Base-by-base conservation (phyloP, 2,888 invertebrate genomes). In the Netelia melanura region DNA sequence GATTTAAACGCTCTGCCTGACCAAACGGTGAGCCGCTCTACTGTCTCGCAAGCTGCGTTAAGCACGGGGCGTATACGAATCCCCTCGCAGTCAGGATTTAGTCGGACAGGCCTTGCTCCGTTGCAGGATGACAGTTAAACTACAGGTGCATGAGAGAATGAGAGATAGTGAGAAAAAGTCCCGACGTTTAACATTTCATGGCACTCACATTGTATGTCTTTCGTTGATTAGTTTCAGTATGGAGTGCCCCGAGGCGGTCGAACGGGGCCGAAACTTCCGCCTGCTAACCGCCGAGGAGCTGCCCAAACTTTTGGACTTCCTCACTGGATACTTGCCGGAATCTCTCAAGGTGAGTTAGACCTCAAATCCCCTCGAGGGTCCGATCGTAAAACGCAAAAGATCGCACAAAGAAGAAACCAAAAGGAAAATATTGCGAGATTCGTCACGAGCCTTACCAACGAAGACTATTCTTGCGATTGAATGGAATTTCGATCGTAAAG, bases 251-350 rank as follows among this genome's bases (percentile, higher is more conserved):
- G 90, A 91, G 88, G 92, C 90, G 89, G 89, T 92, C 88, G 91
- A 93, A 90, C 91, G 90, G 87, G 93, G 93, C 87, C 90, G 96
- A 95, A 96, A 97, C 96, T 98, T 98, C 95, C 97, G 97, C 96
- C 96, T 97, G 96, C 96, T 97, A 94, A 95, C 96, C 95, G 96
- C 97, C 95, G 96, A 97, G 94, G 97, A 98, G 95, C 96, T 97
- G 95, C 96, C 97, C 93, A 96, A 96, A 94, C 96, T 98, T 94
- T 95, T 97, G 94, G 96, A 97, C 94, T 95, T 96, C 94, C 96
- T 98, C 94, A 96, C 96, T 93, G 96, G 96, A 94, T 97, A 96
- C 95, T 95, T 97, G 95, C 97, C 98, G 93, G 97, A 97, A 95
- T 97, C 97, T 92, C 95, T 98, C 92, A 98, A 98, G 96, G 98